These are phyloP conservation scores for Synergus japonicus DNA, from an alignment of 2,888 invertebrate genomes.

Conservation along the genomic window DNA sequence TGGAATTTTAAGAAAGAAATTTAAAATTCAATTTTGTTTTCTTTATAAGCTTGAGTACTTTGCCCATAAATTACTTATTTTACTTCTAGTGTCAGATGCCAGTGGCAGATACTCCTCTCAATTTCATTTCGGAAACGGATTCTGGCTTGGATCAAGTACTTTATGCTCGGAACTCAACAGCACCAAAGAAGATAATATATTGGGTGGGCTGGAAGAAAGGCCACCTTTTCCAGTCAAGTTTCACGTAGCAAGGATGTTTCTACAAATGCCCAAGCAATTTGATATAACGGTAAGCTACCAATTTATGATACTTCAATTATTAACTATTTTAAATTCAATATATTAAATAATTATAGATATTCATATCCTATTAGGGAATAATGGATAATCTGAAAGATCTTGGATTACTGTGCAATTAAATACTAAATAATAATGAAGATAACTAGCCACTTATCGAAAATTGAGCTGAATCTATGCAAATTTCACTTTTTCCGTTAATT, in stretches of 20 bases:
- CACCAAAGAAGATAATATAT: slow-evolving; percentile 53
- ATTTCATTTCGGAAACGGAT: slow-evolving; percentile 88
- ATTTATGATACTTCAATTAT: slow-evolving; percentile 23
- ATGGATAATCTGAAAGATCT: too few species aligned
- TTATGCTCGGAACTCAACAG: slow-evolving; percentile 85
- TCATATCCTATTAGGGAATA: too few species aligned
- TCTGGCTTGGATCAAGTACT: slow-evolving; percentile 87
- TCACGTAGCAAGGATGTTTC: slow-evolving; percentile 81
- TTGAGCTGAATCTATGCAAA: too few species aligned
- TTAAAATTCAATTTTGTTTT: background rate
- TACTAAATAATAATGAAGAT: too few species aligned
- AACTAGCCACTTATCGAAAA: too few species aligned
- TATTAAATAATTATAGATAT: too few species aligned
- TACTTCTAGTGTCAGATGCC: slow-evolving; percentile 85
- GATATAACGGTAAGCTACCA: slow-evolving; percentile 78
- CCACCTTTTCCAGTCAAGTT: slow-evolving; percentile 83
- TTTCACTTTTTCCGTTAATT: too few species aligned
- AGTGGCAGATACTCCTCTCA: slow-evolving; percentile 89
- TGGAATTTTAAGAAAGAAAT: background rate
- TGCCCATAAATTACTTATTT: slow-evolving; percentile 25
- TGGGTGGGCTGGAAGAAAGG: slow-evolving; percentile 74
- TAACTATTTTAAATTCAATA: too few species aligned
- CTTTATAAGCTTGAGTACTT: background rate
- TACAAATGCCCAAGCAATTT: slow-evolving; percentile 79
- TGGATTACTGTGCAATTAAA: too few species aligned